Evolutionary conservation across 2,888 invertebrate species (phyloP).

Genomic region (Papilio protenor): DNA sequence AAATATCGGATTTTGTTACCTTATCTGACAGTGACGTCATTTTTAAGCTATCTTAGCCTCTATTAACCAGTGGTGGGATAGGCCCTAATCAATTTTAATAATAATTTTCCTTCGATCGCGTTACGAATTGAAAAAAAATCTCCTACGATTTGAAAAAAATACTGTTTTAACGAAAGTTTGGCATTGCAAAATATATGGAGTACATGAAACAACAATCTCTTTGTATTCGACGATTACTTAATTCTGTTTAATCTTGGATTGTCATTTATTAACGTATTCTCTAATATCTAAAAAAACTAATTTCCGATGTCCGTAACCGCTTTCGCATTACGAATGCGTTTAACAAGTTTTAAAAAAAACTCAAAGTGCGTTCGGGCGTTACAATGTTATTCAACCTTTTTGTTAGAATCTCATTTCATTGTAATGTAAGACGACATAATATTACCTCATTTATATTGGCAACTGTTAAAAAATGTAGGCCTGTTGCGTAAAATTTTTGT

Average conservation of each 20-base stretch:
- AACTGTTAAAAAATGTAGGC: not conserved
- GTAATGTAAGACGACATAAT: slow-evolving; percentile 32
- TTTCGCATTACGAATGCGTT: slow-evolving; percentile 43
- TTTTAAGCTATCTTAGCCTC: too few relatives aligned
- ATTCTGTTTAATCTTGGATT: not conserved
- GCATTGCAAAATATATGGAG: not conserved
- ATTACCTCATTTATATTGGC: slow-evolving; percentile 31
- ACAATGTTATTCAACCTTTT: slow-evolving; percentile 45
- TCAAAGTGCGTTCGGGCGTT: slow-evolving; percentile 49
- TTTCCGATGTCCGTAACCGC: slow-evolving; percentile 42
- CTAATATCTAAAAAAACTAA: slow-evolving; percentile 51
- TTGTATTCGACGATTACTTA: not conserved
- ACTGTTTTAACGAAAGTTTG: not conserved
- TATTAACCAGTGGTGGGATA: too few relatives aligned
- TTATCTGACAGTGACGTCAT: too few relatives aligned
- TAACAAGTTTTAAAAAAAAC: slow-evolving; percentile 43
- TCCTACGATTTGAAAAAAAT: too few relatives aligned
- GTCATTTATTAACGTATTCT: slow-evolving; percentile 43
- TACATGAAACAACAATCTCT: not conserved
- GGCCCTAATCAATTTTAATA: not conserved
- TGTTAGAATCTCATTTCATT: slow-evolving; percentile 17
- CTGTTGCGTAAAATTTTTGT: not conserved
- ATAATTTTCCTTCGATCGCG: not conserved
- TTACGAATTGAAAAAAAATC: too few relatives aligned
- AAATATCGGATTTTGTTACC: too few relatives aligned